Conservation (phyloP, 2,113 vertebrate species). For the Ceyx melanurus region DNA sequence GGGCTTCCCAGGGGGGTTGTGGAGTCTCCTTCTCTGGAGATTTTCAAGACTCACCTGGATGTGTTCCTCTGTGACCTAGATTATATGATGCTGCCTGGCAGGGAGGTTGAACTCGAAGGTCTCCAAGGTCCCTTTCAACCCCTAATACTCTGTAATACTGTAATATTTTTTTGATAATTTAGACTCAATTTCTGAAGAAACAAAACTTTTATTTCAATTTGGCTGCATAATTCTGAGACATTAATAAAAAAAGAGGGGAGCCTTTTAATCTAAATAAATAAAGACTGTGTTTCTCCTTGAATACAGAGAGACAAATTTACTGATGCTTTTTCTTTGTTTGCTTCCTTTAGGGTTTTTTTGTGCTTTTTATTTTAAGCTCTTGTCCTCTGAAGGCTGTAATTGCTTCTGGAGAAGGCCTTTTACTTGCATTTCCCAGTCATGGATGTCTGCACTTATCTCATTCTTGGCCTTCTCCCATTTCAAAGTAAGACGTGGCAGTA, state of each 20-base stretch:
- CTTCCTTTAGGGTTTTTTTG: neutral
- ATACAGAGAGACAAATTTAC: neutral
- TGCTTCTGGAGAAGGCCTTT: slow-evolving; percentile 57
- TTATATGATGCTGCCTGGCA: too few species aligned
- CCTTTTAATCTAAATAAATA: neutral
- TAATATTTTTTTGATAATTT: neutral
- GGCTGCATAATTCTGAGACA: neutral
- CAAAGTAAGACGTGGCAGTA: slow-evolving; percentile 81
- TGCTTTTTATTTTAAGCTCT: neutral
- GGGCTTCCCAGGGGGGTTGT: too few species aligned
- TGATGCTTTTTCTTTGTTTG: slow-evolving; percentile 43
- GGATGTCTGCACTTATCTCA: slow-evolving; percentile 75
- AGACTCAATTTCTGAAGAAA: neutral
- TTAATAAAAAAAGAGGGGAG: neutral
- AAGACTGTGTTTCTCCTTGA: neutral
- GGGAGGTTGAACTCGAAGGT: too few species aligned
- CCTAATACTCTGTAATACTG: too few species aligned
- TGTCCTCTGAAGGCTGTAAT: slow-evolving; percentile 20
- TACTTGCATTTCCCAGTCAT: slow-evolving; percentile 61
- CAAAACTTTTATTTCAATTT: neutral
- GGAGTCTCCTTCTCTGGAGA: too few species aligned
- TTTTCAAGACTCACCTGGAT: too few species aligned
- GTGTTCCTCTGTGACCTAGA: too few species aligned
- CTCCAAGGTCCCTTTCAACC: too few species aligned
- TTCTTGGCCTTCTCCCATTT: slow-evolving; percentile 75